Conservation (phyloP, 2,113 vertebrate genomes). For the Mugil cephalus region DNA sequence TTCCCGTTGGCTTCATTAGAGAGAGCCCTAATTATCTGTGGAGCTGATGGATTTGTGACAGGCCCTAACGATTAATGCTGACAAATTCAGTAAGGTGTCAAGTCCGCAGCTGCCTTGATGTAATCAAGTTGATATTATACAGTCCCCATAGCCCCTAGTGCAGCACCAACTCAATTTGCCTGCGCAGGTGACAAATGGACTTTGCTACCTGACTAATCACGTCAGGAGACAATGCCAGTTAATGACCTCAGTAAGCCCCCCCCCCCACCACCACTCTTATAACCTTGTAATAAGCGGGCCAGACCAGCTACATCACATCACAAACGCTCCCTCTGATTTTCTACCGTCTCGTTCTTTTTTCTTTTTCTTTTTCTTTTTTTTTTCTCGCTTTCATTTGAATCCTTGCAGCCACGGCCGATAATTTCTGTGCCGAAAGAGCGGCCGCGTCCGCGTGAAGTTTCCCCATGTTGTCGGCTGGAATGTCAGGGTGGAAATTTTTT, state of each 20-base stretch:
- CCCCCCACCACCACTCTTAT: conserved; percentile 79
- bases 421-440: neutral
- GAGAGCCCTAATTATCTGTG: conserved; percentile 99
- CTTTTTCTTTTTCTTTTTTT: no score
- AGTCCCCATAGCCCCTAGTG: conserved; percentile 90
- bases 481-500: conserved; percentile 26
- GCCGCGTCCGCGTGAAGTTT: conserved; percentile 19
- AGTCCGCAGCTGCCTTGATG: conserved; percentile 99
- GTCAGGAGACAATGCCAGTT: conserved; percentile 98
- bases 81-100: conserved; percentile 99
- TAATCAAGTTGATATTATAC: conserved; percentile 99
- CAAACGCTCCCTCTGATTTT: conserved; percentile 21
- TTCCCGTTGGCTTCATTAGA: conserved; percentile 97
- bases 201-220: conserved; percentile 99
- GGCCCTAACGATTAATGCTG: conserved; percentile 99
- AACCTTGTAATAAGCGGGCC: conserved; percentile 87
- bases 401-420: neutral
- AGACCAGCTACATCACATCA: conserved; percentile 45
- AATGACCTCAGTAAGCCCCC: conserved; percentile 92
- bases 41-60: conserved; percentile 99
- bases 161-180: conserved; percentile 88
- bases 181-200: conserved; percentile 98
- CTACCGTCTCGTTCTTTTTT: neutral
- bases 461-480: conserved; percentile 27
- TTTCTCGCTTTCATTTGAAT: conserved; percentile 21